These are phyloP conservation scores for Sebastes cheni DNA, from an alignment of 2,797 vertebrate genomes.

Conservation along the genomic window DNA sequence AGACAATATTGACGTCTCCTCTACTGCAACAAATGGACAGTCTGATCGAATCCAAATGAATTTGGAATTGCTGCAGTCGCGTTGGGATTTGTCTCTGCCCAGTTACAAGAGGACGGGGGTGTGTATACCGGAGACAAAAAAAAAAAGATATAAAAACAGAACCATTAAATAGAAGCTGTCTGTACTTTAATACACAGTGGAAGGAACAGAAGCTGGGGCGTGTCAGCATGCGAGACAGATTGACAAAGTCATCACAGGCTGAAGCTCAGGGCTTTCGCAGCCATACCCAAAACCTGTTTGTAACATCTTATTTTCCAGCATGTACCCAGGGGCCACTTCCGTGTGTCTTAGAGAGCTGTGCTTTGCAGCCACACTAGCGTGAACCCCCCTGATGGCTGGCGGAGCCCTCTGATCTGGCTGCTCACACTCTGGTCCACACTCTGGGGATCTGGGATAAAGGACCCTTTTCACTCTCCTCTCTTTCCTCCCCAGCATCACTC, in stretches of 20 bases:
- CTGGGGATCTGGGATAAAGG: conserved; percentile 70
- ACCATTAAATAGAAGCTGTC: conserved; percentile 37
- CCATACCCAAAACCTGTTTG: conserved; percentile 59
- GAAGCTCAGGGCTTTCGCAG: conserved; percentile 46
- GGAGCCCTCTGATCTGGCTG: conserved; percentile 73
- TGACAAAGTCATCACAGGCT: conserved; percentile 43
- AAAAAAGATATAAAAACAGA: conserved; percentile 34
- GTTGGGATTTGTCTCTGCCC: conserved; percentile 21
- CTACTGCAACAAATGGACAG: conserved; percentile 37
- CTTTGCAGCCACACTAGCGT: conserved; percentile 58
- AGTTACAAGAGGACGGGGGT: not conserved
- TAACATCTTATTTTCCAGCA: conserved; percentile 69
- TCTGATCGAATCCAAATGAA: conserved; percentile 52
- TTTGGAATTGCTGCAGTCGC: conserved; percentile 33
- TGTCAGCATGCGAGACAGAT: conserved; percentile 36
- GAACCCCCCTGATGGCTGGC: conserved; percentile 64
- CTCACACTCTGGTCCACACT: conserved; percentile 69
- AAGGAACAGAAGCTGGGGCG: conserved; percentile 16
- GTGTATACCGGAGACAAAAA: not conserved
- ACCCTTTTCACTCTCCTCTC: conserved; percentile 41
- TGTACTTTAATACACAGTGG: conserved; percentile 41
- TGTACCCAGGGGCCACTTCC: conserved; percentile 55
- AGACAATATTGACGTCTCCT: conserved; percentile 29
- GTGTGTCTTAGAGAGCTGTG: conserved; percentile 59
- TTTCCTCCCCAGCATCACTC: conserved; percentile 24